Evolutionary conservation across 2,797 vertebrate species (phyloP), one percentile per base, ranked within the genome.

Genomic region (Simalia tracyae): DNA sequence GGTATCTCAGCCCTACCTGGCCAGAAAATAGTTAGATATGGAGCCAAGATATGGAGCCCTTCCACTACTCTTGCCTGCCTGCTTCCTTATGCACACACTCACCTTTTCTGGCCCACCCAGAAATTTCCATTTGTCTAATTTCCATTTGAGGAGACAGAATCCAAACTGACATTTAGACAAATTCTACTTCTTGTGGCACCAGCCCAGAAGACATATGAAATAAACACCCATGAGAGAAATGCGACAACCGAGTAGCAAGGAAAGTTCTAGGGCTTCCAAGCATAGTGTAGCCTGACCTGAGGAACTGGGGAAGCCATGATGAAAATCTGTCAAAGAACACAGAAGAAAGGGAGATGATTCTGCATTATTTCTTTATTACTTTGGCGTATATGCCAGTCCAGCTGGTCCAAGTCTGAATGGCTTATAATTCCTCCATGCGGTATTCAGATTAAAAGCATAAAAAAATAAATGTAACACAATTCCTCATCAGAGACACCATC

Each of bases 171-270:
- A 89, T 72, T 4, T 15, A 84, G 6, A 7, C 0, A 89, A 28
- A 42, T 84, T 42, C 31, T 94, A 84, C 60, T 95, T 94, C 26
- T 68, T n/a, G 46, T 63, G 76, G 42, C 60, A 84, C 86, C 61
- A 91, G 89, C 3, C 54, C 66, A 0, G 42, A 36, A 84, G 61
- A 50, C 57, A 60, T 26, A 19, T 36, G 57, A 9, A 90, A 28
- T 28, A 60, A 28, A 22, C 26, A 11, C 36, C 10, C 12, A 8
- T 46, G 1, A 36, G 28, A 64, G 7, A 66, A 19, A 4, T 50
- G 63, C 5, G n/a, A 42, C 8, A 50, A 14, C 42, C 28, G 61
- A 61, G 19, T 22, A 15, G 6, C 19, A 8, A 36, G 22, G 68
- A 12, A 28, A 28, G 2, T 7, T 19, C 50, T 54, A 54, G 50